These are phyloP conservation scores for Lepilemur ruficaudatus DNA, from an alignment of 2,797 vertebrate genomes.

Conservation along the genomic window DNA sequence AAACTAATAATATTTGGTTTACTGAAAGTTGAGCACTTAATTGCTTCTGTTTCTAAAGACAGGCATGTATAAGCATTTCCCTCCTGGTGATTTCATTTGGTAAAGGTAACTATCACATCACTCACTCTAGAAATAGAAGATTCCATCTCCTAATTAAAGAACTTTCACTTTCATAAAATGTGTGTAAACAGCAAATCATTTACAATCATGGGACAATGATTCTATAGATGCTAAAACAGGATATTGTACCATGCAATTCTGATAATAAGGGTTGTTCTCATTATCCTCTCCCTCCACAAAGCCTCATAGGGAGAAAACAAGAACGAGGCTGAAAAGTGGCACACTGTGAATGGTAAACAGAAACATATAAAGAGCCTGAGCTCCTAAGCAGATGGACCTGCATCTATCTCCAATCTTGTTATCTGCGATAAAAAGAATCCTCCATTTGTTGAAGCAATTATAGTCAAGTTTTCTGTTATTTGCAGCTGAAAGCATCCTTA, in stretches of 20 bases:
- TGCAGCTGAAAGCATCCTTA: neutral
- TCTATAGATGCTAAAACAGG: neutral
- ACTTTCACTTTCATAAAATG: slow-evolving; percentile 1
- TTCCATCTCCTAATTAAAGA: neutral
- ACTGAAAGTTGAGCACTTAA: neutral
- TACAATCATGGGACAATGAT: neutral
- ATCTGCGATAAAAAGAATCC: neutral
- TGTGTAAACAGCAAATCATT: neutral
- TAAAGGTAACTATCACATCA: neutral
- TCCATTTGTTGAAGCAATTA: neutral
- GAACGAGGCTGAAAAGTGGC: too few species aligned
- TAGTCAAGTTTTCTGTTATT: neutral
- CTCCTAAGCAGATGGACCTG: neutral
- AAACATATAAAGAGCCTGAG: neutral
- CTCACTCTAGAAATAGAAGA: neutral
- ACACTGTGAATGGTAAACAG: rapidly evolving
- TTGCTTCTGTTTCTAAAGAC: neutral
- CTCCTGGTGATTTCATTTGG: neutral
- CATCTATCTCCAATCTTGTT: neutral
- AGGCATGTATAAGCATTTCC: neutral
- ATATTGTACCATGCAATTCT: neutral
- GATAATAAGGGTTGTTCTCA: neutral
- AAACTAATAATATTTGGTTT: neutral
- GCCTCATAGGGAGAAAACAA: neutral
- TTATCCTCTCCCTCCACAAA: neutral